Evolutionary conservation across 2,888 invertebrate species (phyloP).

Genomic region (Drosophila antonietae): DNA sequence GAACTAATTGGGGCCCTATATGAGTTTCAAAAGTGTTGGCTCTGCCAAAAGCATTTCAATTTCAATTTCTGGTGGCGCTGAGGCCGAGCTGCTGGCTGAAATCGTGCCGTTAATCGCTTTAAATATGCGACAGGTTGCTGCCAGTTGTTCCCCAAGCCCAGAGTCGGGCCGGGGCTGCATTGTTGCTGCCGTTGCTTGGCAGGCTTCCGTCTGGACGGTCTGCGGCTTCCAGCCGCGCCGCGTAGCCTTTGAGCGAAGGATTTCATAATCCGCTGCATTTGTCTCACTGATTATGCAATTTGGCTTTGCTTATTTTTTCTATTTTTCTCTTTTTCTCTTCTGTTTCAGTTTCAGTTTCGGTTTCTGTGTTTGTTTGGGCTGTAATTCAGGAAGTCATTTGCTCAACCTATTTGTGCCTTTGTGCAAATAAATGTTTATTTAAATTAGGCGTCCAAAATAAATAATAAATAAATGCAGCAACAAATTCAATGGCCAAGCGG

Average conservation of each 20-base stretch:
- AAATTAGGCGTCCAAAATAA: constrained; percentile 68
- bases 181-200: constrained; percentile 40
- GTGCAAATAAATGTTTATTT: constrained; percentile 79
- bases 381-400: constrained; percentile 78
- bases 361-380: constrained; percentile 9
- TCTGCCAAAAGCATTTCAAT: constrained; percentile 79
- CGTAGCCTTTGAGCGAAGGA: constrained; percentile 69
- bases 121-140: constrained; percentile 76
- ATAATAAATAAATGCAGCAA: constrained; percentile 45
- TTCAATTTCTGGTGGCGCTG: constrained; percentile 71
- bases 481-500: constrained; percentile 15
- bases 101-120: constrained; percentile 77
- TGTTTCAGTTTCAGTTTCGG: not conserved
- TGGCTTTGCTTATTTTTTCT: constrained; percentile 30
- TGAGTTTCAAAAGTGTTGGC: constrained; percentile 62
- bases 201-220: constrained; percentile 19
- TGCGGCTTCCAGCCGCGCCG: constrained; percentile 51
- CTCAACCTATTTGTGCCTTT: constrained; percentile 71
- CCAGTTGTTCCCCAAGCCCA: constrained; percentile 50
- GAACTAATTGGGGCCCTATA: constrained; percentile 6
- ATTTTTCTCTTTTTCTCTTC: constrained; percentile 11
- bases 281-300: constrained; percentile 74
- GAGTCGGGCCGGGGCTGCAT: constrained; percentile 3
- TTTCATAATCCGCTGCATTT: constrained; percentile 74
- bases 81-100: constrained; percentile 55